Base-by-base conservation (phyloP, 2,113 vertebrate species). In the Protobothrops flavoviridis region DNA sequence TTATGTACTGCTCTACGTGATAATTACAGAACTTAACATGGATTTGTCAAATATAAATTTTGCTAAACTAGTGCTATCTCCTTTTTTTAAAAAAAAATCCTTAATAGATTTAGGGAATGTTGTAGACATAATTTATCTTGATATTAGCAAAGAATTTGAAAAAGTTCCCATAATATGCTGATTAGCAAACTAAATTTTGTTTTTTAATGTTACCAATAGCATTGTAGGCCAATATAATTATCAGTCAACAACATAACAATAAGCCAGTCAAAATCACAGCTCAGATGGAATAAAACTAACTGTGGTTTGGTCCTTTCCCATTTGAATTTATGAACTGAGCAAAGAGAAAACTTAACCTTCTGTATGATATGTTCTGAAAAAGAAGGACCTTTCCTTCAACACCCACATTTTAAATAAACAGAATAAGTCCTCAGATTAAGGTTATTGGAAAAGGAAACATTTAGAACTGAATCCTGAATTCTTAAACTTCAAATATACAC, bases 401-500 rank as follows among this genome's bases (percentile, higher is more conserved):
- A 69, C 5, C 45, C 39, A 56, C 45, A 90, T 92, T 64, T 92
- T 93, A 69, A 48, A n/a, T 52, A n/a, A 85, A 50, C 56, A 57
- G 48, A 94, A 87, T 93, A 43, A 56, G 74, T 56, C 90, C 61
- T 0, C 0, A 39, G 88, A 92, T 56, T 81, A 45, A 81, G 43
- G 45, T 81, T 94, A 50, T 29, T 88, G 89, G 69, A 29, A 56
- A 93, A 93, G 57, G 43, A 93, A 94, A 95, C 94, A 23, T 50
- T 48, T 85, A 64, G 56, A 39, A 0, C 43, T 59, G 94, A 89
- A 87, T 74, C 39, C 93, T 10, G 0, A 10, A 92, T 95, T 92
- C 91, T 94, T 93, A 90, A 48, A 93, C 61, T 95, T 92, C 85
- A 95, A 94, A 92, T 45, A 94, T 13, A 89, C 86, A 89, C 88